Evolutionary conservation across 2,797 vertebrate species (phyloP), one percentile per base, ranked within the genome.

Genomic region (Etheostoma nigrum): DNA sequence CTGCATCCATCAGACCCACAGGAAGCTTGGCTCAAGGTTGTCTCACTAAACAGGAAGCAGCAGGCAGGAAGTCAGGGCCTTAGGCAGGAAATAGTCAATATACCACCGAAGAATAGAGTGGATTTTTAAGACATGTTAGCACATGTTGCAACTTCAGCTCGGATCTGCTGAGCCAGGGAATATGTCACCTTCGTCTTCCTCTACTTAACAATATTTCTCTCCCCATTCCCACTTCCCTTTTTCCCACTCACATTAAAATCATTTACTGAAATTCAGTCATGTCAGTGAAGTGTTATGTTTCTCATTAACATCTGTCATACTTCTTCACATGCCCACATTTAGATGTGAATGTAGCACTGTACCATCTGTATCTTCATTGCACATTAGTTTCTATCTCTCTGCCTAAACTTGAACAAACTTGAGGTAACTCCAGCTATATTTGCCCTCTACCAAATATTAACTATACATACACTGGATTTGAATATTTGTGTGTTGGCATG

Each of bases 1-100:
- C 86, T 88, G 90, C 53, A 55, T 86, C 83, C 86, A 81, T 85
- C 76, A 77, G 69, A 88, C 78, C 69, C 60, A 62, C 90, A 93
- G 94, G 94, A 95, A 95, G 86, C 85, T 70, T 55, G 6, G 72
- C 86, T 91, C 84, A 91, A 91, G 91, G 89, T 89, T 91, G 88
- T 87, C 88, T 82, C 79, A 45, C 76, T 82, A 93, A 95, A 95
- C 95, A 95, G 94, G 95, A 95, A 95, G 81, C 91, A 92, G 91
- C 83, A 89, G 93, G 74, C 93, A 94, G 94, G 93, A 94, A 90
- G 87, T 89, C 23, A 33, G 84, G 36, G 59, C 74, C 74, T 61
- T 72, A 64, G 85, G 57, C 86, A 89, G 91, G 92, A 95, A 93
- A 88, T 91, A 87, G 85, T 85, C 90, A 76, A 73, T 92, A 73